Conservation (phyloP, 2,113 vertebrate genomes). For the Rhodinocichla rosea region DNA sequence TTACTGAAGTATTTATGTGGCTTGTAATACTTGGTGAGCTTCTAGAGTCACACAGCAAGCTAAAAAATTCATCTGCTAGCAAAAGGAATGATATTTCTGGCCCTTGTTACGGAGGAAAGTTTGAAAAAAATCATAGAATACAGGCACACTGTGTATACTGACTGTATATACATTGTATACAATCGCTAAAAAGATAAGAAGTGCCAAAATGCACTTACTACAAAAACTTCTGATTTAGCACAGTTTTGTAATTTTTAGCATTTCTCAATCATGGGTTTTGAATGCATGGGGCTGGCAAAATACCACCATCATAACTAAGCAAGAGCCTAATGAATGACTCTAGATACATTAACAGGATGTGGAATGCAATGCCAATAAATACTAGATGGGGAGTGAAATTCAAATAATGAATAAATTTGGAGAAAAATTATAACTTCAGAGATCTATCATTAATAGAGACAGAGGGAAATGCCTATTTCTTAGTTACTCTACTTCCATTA, state of each 20-base stretch:
- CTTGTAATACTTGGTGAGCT: not conserved
- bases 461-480: not conserved
- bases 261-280: not conserved
- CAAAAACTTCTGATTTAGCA: not conserved
- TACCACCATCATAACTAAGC: not conserved
- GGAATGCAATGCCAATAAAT: not conserved
- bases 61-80: not conserved
- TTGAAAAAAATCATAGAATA: not conserved
- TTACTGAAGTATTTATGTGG: not conserved
- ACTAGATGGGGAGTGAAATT: not conserved
- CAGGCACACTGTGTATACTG: not conserved
- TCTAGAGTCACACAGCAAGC: not conserved
- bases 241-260: not conserved
- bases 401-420: not conserved
- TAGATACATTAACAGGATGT: not conserved
- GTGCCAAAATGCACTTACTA: not conserved
- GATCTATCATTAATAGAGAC: not conserved
- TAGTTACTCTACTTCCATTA: not conserved
- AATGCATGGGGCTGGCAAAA: not conserved
- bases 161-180: not conserved
- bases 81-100: not conserved
- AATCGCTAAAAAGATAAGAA: not conserved
- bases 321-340: not conserved
- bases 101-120: not conserved
- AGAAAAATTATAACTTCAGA: not conserved